These are phyloP conservation scores for Zophobas morio DNA, from an alignment of 1,140 invertebrate species.

Conservation along the genomic window DNA sequence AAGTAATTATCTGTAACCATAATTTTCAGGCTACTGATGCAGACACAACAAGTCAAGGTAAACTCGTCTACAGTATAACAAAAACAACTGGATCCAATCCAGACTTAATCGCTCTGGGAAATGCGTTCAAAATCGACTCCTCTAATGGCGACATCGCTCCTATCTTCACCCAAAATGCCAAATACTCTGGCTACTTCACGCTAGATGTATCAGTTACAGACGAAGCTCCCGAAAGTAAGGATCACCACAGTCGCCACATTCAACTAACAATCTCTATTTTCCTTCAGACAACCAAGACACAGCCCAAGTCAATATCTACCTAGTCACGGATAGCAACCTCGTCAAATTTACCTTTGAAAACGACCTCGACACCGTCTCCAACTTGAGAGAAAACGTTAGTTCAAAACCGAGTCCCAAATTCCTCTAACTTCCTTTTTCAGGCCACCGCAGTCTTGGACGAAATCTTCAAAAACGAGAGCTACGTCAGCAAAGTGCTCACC, in stretches of 20 bases:
- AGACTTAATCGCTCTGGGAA: too few species aligned
- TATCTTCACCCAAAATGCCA: too few species aligned
- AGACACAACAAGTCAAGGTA: conserved; percentile 64
- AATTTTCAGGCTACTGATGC: conserved; percentile 69
- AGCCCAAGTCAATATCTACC: conserved; percentile 38
- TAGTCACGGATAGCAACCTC: conserved; percentile 67
- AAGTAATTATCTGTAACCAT: neutral
- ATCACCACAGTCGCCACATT: too few species aligned
- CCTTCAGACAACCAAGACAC: conserved; percentile 54
- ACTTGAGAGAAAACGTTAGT: conserved; percentile 67
- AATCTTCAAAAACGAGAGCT: conserved; percentile 15
- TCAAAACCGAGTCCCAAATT: neutral
- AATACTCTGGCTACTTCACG: too few species aligned
- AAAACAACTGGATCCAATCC: conserved; percentile 54
- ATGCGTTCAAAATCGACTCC: too few species aligned
- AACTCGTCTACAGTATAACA: conserved; percentile 65
- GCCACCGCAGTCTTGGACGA: neutral
- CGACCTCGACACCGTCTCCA: conserved; percentile 65
- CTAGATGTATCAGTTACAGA: too few species aligned
- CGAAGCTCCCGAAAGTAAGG: too few species aligned
- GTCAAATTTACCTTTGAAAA: conserved; percentile 72
- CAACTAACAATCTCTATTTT: too few species aligned
- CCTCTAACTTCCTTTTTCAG: neutral
- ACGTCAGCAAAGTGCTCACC: too few species aligned
- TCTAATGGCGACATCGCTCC: too few species aligned